Conservation (phyloP, 2,113 vertebrate species). For the Chamaea fasciata region DNA sequence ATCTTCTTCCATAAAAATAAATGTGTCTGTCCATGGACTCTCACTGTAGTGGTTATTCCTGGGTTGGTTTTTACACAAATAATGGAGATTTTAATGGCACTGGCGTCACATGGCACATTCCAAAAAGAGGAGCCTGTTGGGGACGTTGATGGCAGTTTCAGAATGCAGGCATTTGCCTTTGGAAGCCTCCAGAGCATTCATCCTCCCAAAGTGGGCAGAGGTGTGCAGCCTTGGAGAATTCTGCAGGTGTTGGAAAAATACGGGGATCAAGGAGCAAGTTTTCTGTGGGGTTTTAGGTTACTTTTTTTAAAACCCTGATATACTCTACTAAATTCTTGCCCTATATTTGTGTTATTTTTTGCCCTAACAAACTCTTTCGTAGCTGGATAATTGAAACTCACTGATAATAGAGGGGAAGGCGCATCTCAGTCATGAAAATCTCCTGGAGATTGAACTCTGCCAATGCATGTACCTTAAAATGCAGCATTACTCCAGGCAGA, state of each 20-base stretch:
- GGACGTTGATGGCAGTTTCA: neutral
- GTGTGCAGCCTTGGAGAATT: neutral
- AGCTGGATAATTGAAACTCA: neutral
- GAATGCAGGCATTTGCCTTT: neutral
- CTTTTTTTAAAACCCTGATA: neutral
- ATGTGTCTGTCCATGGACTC: neutral
- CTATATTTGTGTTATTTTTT: neutral
- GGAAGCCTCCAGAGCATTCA: rapidly evolving
- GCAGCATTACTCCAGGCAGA: neutral
- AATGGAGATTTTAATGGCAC: neutral
- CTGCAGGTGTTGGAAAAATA: neutral
- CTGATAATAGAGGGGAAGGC: neutral
- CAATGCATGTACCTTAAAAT: neutral
- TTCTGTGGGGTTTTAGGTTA: neutral
- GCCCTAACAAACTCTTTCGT: neutral
- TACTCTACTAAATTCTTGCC: neutral
- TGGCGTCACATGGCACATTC: neutral
- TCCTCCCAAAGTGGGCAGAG: neutral
- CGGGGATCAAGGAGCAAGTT: neutral
- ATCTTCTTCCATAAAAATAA: neutral
- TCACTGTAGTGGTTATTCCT: neutral
- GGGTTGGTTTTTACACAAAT: neutral
- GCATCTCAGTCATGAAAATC: neutral
- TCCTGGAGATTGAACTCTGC: neutral
- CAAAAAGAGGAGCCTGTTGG: neutral